Conservation (phyloP, 2,113 vertebrate genomes). For the Varanus salvator region DNA sequence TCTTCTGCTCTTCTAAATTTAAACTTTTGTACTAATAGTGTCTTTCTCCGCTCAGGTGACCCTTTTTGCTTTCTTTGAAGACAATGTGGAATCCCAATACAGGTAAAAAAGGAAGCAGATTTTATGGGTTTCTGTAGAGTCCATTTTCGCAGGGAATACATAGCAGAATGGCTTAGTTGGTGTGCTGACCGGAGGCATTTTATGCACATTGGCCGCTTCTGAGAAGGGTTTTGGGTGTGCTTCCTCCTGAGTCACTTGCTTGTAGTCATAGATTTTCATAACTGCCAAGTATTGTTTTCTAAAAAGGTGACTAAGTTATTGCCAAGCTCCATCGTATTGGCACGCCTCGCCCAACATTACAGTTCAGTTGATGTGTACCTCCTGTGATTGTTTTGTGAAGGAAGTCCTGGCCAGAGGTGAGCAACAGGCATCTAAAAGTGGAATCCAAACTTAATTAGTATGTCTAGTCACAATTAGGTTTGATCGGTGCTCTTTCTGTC, state of each 20-base stretch:
- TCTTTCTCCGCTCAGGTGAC: background rate
- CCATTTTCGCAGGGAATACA: background rate
- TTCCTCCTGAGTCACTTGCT: background rate
- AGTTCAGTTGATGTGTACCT: background rate
- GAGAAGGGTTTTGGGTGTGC: background rate
- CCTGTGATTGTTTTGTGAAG: background rate
- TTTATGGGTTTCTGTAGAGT: background rate
- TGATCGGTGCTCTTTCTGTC: background rate
- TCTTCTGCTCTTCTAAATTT: background rate
- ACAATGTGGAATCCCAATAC: constrained; percentile 77
- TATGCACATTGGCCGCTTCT: background rate
- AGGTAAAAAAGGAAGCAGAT: constrained; percentile 63
- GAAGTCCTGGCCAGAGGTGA: background rate
- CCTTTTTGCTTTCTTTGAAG: background rate
- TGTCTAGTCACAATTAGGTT: background rate
- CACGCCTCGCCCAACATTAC: background rate
- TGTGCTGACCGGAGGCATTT: background rate
- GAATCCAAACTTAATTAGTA: no score
- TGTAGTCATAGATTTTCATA: background rate
- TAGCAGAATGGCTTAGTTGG: background rate
- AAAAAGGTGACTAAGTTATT: background rate
- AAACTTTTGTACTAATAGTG: background rate
- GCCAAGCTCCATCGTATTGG: background rate
- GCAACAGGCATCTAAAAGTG: background rate
- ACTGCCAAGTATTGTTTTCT: no score